phyloP scores from a whole-genome alignment of 2,797 vertebrate genomes.

The Percopsis omiscomaycus region DNA sequence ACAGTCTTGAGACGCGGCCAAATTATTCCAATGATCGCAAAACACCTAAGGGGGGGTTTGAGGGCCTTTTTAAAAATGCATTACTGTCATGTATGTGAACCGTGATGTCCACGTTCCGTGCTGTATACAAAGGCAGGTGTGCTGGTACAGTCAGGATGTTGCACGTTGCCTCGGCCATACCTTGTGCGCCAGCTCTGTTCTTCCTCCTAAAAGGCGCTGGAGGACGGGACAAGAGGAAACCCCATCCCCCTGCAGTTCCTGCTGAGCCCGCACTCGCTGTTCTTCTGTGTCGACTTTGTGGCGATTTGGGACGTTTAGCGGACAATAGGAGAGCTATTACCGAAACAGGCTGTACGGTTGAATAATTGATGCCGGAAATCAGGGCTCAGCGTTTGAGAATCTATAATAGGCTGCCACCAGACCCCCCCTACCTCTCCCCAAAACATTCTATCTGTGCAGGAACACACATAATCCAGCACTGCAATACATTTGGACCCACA shows the following conservation, averaged over 20 bases:
- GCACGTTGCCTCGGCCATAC: neutral
- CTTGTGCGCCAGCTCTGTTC: neutral
- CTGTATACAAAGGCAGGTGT: too few relatives aligned
- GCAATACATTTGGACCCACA: constrained; percentile 37
- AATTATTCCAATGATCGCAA: too few relatives aligned
- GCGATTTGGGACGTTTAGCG: constrained; percentile 65
- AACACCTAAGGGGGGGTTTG: too few relatives aligned
- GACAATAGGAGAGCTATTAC: constrained; percentile 69
- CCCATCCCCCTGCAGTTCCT: constrained; percentile 45
- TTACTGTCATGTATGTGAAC: too few relatives aligned
- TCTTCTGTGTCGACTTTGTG: constrained; percentile 43
- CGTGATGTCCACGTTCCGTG: too few relatives aligned
- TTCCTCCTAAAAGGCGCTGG: neutral
- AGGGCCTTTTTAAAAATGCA: too few relatives aligned
- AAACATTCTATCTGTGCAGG: constrained; percentile 49
- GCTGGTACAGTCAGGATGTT: too few relatives aligned
- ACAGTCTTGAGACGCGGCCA: too few relatives aligned
- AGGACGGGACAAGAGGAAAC: constrained; percentile 24
- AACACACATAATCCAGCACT: constrained; percentile 49
- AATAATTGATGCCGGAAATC: constrained; percentile 77
- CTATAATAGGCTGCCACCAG: constrained; percentile 48
- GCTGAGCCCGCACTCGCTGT: constrained; percentile 51
- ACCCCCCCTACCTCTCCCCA: constrained; percentile 1
- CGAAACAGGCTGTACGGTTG: constrained; percentile 69
- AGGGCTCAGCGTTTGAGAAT: constrained; percentile 63